Evolutionary conservation across 2,113 vertebrate genomes (phyloP), one percentile per base, ranked within the genome.

Genomic region (Neolamprologus devosi): DNA sequence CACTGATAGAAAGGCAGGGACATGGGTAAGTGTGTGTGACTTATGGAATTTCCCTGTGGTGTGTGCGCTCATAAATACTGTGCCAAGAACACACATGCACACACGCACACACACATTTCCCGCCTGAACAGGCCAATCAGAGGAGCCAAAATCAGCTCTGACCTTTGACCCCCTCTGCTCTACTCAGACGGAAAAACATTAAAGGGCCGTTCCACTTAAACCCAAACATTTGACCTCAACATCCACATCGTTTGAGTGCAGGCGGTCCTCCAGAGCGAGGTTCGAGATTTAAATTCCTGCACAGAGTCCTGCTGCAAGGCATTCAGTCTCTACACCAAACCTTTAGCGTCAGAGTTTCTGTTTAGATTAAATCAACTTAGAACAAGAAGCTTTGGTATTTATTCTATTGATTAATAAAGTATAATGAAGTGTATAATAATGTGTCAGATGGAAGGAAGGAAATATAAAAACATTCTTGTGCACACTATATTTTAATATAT

Each of bases 11-110:
- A 80, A 54, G 19, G 33, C 51, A 13, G 8, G 28, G 8, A 35
- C 30, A 47, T 28, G 68, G 21, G 21, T 73, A 53, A 35, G 49
- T 55, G 79, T 80, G 78, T 80, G 78, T 54, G 30, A 23, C n/a
- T 35, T 37, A 10, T 37, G 79, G 79, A 80, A 80, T 80, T 80
- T 55, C 79, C 49, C 79, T 55, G 79, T 40, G 79, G 79, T 80
- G 51, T 80, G 79, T 23, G 51, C 4, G 14, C 51, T 40, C 49
- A 54, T 35, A 54, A 37, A 80, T 54, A 37, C n/a, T 16, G 30
- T 54, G 51, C 51, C 49, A 80, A 55, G 51, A 2, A 55, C 78
- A 55, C 73, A 79, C 63, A 23, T 1, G 2, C 60, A n/a, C 45
- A 19, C 3, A 78, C 2, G 4, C 75, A 80, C 45, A 13, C 63